Evolutionary conservation across 2,888 invertebrate species (phyloP), one percentile per base, ranked within the genome.

Genomic region (Tortricodes alternella): DNA sequence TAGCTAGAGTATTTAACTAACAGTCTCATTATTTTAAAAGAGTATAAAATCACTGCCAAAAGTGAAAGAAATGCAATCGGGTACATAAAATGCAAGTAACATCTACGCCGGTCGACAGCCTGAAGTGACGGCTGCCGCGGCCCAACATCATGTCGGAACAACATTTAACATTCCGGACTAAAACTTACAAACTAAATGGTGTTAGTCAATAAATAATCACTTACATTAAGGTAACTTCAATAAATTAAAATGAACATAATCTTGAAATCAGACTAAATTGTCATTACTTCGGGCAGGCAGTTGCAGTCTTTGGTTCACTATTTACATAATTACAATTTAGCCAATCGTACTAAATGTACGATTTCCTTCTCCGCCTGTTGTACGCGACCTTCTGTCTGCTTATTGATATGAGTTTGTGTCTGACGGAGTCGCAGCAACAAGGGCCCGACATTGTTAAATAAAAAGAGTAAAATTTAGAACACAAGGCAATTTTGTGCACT

Each of bases 11-110:
- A 89, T 88, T 85, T 73, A 81, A 70, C 86, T 89, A 89, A 88
- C 89, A 89, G 89, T 89, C 89, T 89, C 85, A 85, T 85, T 87
- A 83, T 78, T 83, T 86, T 88, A 88, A 78, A 85, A 83, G 87
- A 89, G 87, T 87, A 89, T 84, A 84, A 84, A 74, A 76, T 80
- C 79, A 78, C 79, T 76, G 75, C 74, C 78, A 72, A 77, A 74
- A 70, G 71, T 71, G 73, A 76, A 73, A 70, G 73, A 89, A 89
- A 89, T 88, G 89, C 89, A 86, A 80, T 76, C 59, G 76, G 79
- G 74, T 83, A 80, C 79, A 78, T 64, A 71, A 82, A 83, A 83
- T 85, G 81, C 80, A 72, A 71, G 70, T 65, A 64, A 74, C 75
- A 72, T 64, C 41, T 27, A 41, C 41, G 34, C 15, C 29, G 13